phyloP scores from a whole-genome alignment of 2,113 vertebrate species.

The Amblyopsis rosae region DNA sequence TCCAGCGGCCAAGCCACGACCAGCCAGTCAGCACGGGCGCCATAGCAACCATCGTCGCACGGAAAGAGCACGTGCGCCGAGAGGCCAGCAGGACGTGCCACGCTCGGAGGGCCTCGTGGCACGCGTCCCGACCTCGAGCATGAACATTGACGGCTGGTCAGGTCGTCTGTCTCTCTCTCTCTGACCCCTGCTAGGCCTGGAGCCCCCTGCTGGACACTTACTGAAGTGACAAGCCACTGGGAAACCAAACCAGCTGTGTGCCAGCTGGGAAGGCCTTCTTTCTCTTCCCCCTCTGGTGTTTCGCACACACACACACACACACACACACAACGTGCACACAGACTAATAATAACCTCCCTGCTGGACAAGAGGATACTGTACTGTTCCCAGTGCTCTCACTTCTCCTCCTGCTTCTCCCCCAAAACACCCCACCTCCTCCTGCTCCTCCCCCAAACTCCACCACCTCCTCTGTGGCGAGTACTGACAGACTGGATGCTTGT shows the following conservation, averaged over 20 bases:
- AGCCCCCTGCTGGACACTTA: not conserved
- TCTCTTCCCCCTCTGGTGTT: not conserved
- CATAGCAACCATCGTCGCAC: not conserved
- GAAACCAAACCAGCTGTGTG: too few species aligned
- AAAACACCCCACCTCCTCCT: not conserved
- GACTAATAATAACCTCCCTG: too few species aligned
- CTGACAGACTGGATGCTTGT: not conserved
- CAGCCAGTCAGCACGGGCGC: slow-evolving; percentile 27
- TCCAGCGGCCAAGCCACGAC: slow-evolving; percentile 19
- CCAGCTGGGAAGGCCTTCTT: not conserved
- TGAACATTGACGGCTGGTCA: slow-evolving; percentile 36
- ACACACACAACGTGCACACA: too few species aligned
- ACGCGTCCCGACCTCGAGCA: slow-evolving; percentile 53
- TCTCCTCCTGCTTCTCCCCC: not conserved
- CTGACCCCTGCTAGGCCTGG: not conserved
- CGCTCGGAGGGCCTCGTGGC: slow-evolving; percentile 21
- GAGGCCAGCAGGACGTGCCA: not conserved
- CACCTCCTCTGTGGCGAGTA: not conserved
- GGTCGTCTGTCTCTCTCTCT: slow-evolving; percentile 3
- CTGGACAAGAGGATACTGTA: not conserved
- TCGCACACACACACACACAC: not conserved
- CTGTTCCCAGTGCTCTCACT: not conserved
- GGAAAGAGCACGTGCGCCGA: not conserved
- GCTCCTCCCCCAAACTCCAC: not conserved
- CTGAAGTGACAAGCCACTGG: too few species aligned